Percentiles rank a stretch among this genome's conserved stretches.
Evolutionary conservation across 2,888 invertebrate genomes (phyloP).

Genomic region (Rhaphigaster nebulosa): DNA sequence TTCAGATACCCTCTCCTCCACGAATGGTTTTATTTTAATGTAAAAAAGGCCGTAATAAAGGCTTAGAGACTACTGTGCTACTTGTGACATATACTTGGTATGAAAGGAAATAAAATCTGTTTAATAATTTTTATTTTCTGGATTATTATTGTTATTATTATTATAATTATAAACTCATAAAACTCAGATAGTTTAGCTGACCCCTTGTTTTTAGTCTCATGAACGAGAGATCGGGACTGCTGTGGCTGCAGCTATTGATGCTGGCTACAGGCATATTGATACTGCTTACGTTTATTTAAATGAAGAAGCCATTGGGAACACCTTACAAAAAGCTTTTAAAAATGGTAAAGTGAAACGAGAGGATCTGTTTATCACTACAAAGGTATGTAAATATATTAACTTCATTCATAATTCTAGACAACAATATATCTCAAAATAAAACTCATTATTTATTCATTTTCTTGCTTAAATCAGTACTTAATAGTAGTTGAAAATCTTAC

Average conservation of each 20-base stretch:
- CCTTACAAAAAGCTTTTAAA: conserved; percentile 79
- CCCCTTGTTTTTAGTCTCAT: conserved; percentile 48
- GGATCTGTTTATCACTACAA: conserved; percentile 88
- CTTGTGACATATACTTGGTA: no score
- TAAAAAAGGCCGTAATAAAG: no score
- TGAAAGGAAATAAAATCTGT: no score
- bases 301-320: conserved; percentile 81
- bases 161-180: not conserved
- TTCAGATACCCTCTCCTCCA: no score
- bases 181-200: no score
- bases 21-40: no score
- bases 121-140: not conserved
- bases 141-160: not conserved
- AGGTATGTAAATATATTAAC: conserved; percentile 68
- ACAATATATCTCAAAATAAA: no score
- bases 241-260: conserved; percentile 74
- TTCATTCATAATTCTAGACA: no score
- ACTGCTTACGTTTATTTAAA: conserved; percentile 84
- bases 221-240: conserved; percentile 60
- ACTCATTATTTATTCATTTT: no score
- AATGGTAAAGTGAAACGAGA: conserved; percentile 78
- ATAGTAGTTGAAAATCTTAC: no score
- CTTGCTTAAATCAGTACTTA: no score
- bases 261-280: conserved; percentile 88
- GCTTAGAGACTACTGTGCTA: no score